These are phyloP conservation scores for Galleria mellonella DNA, from an alignment of 1,140 invertebrate genomes.

Conservation along the genomic window DNA sequence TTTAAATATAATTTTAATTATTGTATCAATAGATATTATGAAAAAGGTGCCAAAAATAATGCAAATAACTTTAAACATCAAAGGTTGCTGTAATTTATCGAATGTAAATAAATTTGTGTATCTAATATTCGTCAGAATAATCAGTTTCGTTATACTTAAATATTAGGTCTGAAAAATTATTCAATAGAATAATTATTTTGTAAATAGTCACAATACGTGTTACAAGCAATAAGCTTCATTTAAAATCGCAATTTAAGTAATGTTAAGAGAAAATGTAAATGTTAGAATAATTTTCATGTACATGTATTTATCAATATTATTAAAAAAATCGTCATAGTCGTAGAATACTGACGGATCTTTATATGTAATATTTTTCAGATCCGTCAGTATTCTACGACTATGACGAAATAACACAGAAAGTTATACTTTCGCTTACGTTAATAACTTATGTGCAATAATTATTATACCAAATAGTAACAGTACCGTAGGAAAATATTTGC, in stretches of 20 bases:
- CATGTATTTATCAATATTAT: neutral
- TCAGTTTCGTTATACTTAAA: no score
- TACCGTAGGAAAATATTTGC: no score
- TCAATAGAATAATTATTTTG: constrained; percentile 2
- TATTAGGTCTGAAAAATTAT: no score
- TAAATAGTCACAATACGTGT: constrained; percentile 46
- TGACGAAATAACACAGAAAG: constrained; percentile 6
- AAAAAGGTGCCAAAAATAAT: no score
- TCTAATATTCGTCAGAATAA: no score
- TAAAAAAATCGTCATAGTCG: no score
- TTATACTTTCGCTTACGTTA: constrained; percentile 9
- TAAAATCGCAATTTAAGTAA: constrained; percentile 5
- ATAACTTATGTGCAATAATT: constrained; percentile 30
- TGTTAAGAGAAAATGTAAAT: neutral
- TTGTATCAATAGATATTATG: no score
- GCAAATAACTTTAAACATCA: no score
- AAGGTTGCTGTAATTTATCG: neutral
- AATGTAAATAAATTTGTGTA: constrained; percentile 3
- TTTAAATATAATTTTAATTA: no score
- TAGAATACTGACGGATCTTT: no score
- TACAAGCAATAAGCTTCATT: constrained; percentile 55
- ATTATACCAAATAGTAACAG: constrained; percentile 2
- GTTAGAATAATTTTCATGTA: constrained; percentile 3
- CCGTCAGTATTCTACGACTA: no score
- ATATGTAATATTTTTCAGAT: no score